Base-by-base conservation (phyloP, 2,113 vertebrate genomes). In the Channa argus region DNA sequence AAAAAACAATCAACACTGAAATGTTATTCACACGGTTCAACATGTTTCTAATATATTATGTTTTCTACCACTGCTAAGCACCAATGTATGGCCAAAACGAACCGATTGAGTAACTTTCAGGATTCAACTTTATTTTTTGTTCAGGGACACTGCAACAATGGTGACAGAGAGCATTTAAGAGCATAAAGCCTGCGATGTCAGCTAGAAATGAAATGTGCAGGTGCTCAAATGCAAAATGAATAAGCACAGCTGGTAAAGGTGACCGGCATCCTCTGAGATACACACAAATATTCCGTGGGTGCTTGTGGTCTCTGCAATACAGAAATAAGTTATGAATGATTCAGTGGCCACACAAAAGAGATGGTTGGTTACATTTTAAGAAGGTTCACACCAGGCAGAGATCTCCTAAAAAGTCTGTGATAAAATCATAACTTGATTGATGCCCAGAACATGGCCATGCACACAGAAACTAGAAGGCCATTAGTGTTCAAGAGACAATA, bases 401-500 rank as follows among this genome's bases (percentile, higher is more conserved):
- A 54, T 60, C 55, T 69, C 85, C 86, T 79, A 63, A 33, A 83
- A 81, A 63, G 63, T 74, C 4, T 74, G 65, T 59, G 77, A 89
- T 80, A 84, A 77, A 80, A 83, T 63, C 34, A 3, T 49, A 52
- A 34, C 45, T 67, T 82, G 71, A 89, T 74, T 66, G 74, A 82
- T 77, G 68, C 64, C 52, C 55, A 62, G 36, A 67, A 55, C 69
- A 61, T 74, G 70, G 41, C 59, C 71, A 63, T 63, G 61, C 53
- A 63, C 61, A 78, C 47, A 14, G 58, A 56, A 83, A 71, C 52
- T 36, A 64, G 54, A 73, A 68, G 79, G 70, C 80, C 82, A 83
- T 91, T 88, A 87, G 79, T 73, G 83, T 80, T 83, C 76, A 62
- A 77, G 69, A 71, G 80, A 74, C 73, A 74, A 52, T 74, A 77